Evolutionary conservation across 1,140 invertebrate genomes (phyloP).

Genomic region (Cylas formicarius): DNA sequence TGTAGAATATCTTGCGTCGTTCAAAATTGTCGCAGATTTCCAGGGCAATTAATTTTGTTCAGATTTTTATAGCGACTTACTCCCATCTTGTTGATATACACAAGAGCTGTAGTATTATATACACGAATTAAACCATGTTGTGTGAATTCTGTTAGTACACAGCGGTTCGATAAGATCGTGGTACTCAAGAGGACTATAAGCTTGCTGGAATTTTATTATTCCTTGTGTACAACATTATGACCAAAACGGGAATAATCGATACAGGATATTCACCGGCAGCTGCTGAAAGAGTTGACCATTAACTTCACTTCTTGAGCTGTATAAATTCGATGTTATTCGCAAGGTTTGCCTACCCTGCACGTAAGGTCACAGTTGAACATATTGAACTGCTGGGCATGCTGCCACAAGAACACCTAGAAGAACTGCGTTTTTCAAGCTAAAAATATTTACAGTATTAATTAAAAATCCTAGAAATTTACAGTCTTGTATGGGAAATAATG

Average conservation of each 20-base stretch:
- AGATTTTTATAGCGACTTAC: slow-evolving; percentile 6
- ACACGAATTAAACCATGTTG: slow-evolving; percentile 9
- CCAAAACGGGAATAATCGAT: too few species aligned
- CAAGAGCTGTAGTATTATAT: slow-evolving; percentile 12
- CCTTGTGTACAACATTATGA: too few species aligned
- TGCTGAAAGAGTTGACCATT: too few species aligned
- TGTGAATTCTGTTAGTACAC: slow-evolving; percentile 6
- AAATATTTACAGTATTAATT: slow-evolving; percentile 1
- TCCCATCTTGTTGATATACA: slow-evolving; percentile 14
- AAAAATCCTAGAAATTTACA: slow-evolving; percentile 4
- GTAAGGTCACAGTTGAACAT: slow-evolving; percentile 5
- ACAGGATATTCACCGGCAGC: too few species aligned
- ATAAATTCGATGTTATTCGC: too few species aligned
- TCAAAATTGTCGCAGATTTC: slow-evolving; percentile 9
- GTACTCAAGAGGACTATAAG: too few species aligned
- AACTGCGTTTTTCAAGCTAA: background rate
- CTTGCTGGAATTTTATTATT: too few species aligned
- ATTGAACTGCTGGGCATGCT: slow-evolving; percentile 9
- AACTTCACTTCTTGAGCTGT: background rate
- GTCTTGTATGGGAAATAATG: background rate
- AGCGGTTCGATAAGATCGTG: too few species aligned
- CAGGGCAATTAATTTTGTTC: slow-evolving; percentile 7
- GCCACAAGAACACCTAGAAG: slow-evolving; percentile 7
- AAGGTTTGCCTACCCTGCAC: too few species aligned
- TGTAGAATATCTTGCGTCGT: slow-evolving; percentile 1